Base-by-base conservation (phyloP, 2,113 vertebrate genomes). In the Datnioides undecimradiatus region DNA sequence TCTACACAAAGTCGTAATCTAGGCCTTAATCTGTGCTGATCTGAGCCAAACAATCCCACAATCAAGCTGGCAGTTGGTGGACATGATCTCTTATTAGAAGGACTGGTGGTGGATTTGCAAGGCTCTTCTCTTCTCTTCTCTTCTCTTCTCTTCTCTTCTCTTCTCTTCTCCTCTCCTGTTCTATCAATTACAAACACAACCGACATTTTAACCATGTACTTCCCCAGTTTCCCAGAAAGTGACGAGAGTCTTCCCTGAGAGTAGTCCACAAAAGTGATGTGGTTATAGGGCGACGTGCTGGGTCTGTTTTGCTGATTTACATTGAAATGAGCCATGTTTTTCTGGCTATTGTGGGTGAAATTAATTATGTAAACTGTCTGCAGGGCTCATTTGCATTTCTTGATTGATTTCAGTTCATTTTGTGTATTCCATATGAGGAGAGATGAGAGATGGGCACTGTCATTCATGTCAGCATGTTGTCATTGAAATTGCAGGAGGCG, bases 361-460 rank as follows among this genome's bases (percentile, higher is more conserved):
- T 90, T 68, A 88, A 90, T 92, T 84, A 85, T 87, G 70, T 90
- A 84, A 88, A 78, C 84, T 69, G 51, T 86, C 74, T 74, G 40
- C 7, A 0, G 34, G 23, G 40, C 59, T 84, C 82, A 85, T 92
- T 90, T 91, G 89, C 92, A 93, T 91, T 83, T 86, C 67, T 49
- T 87, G 85, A 91, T 91, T 88, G 85, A 90, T 93, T 89, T 85
- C 21, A 8, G 67, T 68, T 27, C 0, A 1, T 84, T 73, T 41
- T 73, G 27, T 82, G 72, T 64, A 34, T 75, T 82, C 46, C 29
- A 14, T 46, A 7, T 67, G 75, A 77, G 23, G 33, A 59, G 7
- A 65, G 75, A 85, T 80, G 76, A 75, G 46, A 66, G 75, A 86
- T 75, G 68, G 67, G 70, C 81, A 41, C 84, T 76, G 76, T 87